phyloP scores from a whole-genome alignment of 2,113 vertebrate genomes.

The Sylvicapra grimmia region DNA sequence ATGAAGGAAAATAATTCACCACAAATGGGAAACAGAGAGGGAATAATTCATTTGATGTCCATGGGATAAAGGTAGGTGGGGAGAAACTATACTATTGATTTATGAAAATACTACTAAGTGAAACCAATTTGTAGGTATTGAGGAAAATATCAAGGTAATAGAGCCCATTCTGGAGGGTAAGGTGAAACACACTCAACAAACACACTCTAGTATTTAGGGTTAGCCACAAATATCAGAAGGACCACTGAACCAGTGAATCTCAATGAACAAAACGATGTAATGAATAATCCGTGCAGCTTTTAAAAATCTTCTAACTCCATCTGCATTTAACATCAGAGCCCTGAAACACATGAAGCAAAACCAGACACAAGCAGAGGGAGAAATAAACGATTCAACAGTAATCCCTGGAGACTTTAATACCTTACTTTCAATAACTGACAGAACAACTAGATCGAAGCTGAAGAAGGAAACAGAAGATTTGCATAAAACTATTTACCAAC shows the following conservation, averaged over 20 bases:
- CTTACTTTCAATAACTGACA: not conserved
- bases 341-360: not conserved
- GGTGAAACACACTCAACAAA: not conserved
- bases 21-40: not conserved
- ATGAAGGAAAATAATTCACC: accelerated
- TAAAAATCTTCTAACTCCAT: not conserved
- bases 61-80: not conserved
- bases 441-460: not conserved
- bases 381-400: not conserved
- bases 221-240: not conserved
- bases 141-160: not conserved
- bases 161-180: not conserved
- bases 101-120: not conserved
- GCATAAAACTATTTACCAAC: not conserved
- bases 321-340: not conserved
- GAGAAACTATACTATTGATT: not conserved
- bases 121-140: not conserved
- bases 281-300: not conserved
- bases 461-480: not conserved
- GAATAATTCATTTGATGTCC: conserved; percentile 27
- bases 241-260: not conserved
- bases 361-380: not conserved
- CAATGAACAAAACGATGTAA: not conserved
- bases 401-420: not conserved
- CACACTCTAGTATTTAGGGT: not conserved